phyloP scores from a whole-genome alignment of 92 coral and sea anemone genomes.

The Paragorgia papillata region DNA sequence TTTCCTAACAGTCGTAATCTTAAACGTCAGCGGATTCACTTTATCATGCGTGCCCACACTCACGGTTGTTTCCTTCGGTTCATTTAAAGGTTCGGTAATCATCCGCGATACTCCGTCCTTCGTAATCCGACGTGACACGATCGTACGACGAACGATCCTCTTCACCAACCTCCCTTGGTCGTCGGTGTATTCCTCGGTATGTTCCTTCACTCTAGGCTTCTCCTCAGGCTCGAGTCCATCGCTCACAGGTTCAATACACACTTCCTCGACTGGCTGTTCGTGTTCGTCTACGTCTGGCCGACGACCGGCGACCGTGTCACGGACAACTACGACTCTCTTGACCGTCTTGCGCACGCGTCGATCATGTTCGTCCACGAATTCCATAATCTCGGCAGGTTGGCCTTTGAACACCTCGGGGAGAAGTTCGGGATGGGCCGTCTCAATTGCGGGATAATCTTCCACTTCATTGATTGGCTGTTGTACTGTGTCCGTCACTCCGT shows the following conservation, averaged over 20 bases:
- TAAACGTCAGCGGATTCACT: slow-evolving; percentile 53
- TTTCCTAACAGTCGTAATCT: slow-evolving; percentile 70
- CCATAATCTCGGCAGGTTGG: slow-evolving; percentile 31
- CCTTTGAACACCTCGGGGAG: slow-evolving; percentile 5
- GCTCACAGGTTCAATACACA: background rate
- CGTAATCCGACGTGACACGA: slow-evolving; percentile 44
- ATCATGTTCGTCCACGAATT: slow-evolving; percentile 47
- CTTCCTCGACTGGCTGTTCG: slow-evolving; percentile 5
- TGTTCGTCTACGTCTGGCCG: slow-evolving; percentile 1
- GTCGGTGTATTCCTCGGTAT: slow-evolving; percentile 66
- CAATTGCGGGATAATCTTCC: background rate
- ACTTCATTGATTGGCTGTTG: background rate
- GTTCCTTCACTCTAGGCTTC: slow-evolving; percentile 5
- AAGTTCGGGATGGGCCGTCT: slow-evolving; percentile 34
- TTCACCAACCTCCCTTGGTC: slow-evolving; percentile 55
- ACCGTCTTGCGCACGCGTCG: slow-evolving; percentile 16
- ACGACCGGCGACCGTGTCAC: slow-evolving; percentile 2
- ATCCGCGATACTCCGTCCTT: slow-evolving; percentile 7
- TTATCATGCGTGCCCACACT: slow-evolving; percentile 38
- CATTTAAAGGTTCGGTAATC: slow-evolving; percentile 18
- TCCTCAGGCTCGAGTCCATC: slow-evolving; percentile 2
- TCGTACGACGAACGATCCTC: slow-evolving; percentile 51
- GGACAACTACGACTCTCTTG: background rate
- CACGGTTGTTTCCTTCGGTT: slow-evolving; percentile 40
- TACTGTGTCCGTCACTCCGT: background rate